A percentile compares a stretch with the other conserved stretches of the same genome.
Evolutionary conservation across 2,888 invertebrate species (phyloP).

Genomic region (Ommatoiulus sabulosus): DNA sequence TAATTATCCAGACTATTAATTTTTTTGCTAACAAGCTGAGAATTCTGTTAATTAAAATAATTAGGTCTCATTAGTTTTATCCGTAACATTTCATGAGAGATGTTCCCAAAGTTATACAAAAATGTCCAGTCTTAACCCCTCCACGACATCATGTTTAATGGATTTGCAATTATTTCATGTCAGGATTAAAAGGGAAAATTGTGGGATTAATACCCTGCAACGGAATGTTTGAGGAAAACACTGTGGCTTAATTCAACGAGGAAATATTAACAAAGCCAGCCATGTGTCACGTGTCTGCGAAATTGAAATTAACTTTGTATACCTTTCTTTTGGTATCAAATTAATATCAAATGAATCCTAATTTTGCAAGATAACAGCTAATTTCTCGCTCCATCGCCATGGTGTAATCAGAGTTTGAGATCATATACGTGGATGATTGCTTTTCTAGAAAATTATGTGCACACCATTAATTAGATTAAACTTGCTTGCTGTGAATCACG

Average conservation of each 20-base stretch:
- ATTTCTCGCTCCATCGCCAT: constrained; percentile 3
- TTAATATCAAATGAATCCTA: neutral
- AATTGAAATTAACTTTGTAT: neutral
- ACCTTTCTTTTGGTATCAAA: neutral
- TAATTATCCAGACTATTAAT: neutral
- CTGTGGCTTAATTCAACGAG: neutral
- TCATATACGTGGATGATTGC: neutral
- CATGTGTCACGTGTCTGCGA: neutral
- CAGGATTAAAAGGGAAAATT: neutral
- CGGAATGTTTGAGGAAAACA: neutral
- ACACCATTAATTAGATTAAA: neutral
- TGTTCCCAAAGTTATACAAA: neutral
- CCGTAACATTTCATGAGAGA: neutral
- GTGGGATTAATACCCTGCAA: neutral
- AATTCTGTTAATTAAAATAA: neutral
- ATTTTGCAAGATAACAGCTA: neutral
- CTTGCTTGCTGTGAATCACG: neutral
- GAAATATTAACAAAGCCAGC: neutral
- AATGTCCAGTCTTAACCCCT: neutral
- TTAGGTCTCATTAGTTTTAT: neutral
- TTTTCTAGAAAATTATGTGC: neutral
- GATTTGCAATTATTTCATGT: neutral
- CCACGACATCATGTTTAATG: neutral
- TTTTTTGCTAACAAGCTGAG: neutral
- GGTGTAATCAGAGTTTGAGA: neutral